phyloP scores from a whole-genome alignment of 37 sponge, comb jelly and placozoan genomes.

The Sycon ciliatum region DNA sequence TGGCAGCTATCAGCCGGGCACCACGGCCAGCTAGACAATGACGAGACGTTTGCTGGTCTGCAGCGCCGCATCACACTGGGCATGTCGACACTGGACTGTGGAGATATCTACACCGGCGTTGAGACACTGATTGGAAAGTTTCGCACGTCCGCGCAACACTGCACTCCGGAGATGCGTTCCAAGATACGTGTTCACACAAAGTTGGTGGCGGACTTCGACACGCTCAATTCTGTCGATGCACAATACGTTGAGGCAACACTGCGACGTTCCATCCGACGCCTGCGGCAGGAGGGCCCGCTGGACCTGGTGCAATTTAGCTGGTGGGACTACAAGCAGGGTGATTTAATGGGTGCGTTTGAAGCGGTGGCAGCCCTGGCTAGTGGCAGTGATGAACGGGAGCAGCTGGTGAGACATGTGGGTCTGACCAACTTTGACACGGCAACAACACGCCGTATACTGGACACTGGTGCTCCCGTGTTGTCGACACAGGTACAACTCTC shows the following conservation, averaged over 20 bases:
- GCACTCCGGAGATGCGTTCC: too few species aligned
- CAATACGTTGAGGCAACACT: conserved; percentile 27
- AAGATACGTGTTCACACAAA: conserved; percentile 41
- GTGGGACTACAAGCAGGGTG: conserved; percentile 55
- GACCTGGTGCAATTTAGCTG: conserved; percentile 51
- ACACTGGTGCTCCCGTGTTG: conserved; percentile 19
- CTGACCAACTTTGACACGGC: conserved; percentile 44
- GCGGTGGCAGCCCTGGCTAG: conserved; percentile 12
- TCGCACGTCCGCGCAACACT: conserved; percentile 15
- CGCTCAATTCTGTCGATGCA: conserved; percentile 25
- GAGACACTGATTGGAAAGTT: conserved; percentile 34
- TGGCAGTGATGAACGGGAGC: too few species aligned
- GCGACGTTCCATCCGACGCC: conserved; percentile 34
- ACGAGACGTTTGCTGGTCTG: too few species aligned
- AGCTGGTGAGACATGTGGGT: conserved; percentile 38
- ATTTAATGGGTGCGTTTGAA: conserved; percentile 23
- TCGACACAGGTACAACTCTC: conserved; percentile 57
- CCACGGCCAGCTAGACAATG: too few species aligned
- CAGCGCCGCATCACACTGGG: conserved; percentile 26
- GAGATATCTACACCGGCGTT: conserved; percentile 67
- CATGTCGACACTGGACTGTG: conserved; percentile 47
- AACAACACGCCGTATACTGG: conserved; percentile 12
- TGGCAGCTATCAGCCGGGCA: conserved; percentile 52
- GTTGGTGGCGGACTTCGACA: conserved; percentile 49
- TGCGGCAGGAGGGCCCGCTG: conserved; percentile 22